Percentiles rank a stretch among this genome's conserved stretches.
Conservation (phyloP, 2,113 vertebrate genomes). For the Hippocampus mohnikei region DNA sequence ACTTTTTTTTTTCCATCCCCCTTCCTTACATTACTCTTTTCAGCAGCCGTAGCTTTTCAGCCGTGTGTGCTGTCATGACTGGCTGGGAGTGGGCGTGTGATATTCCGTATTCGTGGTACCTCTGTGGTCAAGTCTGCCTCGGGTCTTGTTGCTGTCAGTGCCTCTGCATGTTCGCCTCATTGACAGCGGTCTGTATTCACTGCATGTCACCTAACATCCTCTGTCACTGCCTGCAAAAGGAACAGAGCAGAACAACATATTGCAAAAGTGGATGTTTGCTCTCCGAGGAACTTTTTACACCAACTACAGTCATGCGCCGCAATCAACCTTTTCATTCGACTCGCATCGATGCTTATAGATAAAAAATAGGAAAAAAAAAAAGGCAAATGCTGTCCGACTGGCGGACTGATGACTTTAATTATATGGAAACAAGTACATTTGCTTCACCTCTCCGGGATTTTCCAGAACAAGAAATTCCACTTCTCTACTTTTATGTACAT, state of each 20-base stretch:
- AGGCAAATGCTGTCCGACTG: conserved; percentile 33
- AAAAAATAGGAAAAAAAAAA: conserved; percentile 21
- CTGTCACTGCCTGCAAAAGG: neutral
- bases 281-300: conserved; percentile 23
- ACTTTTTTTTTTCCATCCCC: too few relatives aligned
- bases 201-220: neutral
- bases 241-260: conserved; percentile 7
- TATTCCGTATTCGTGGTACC: conserved; percentile 9
- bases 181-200: conserved; percentile 6
- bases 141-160: conserved; percentile 21
- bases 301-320: conserved; percentile 26
- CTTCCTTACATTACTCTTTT: too few relatives aligned
- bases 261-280: neutral
- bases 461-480: conserved; percentile 53
- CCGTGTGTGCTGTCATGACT: conserved; percentile 8
- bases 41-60: conserved; percentile 12
- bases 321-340: conserved; percentile 42
- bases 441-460: conserved; percentile 25
- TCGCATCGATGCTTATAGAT: conserved; percentile 19
- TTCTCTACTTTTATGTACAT: conserved; percentile 35
- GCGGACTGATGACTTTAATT: conserved; percentile 44
- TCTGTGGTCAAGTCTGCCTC: conserved; percentile 3
- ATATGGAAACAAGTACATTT: conserved; percentile 56
- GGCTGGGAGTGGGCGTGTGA: neutral
- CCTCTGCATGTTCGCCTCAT: conserved; percentile 34